A percentile compares a stretch with the other conserved stretches of the same genome.
These are phyloP conservation scores for Balaeniceps rex DNA, from an alignment of 2,113 vertebrate genomes.

Conservation along the genomic window DNA sequence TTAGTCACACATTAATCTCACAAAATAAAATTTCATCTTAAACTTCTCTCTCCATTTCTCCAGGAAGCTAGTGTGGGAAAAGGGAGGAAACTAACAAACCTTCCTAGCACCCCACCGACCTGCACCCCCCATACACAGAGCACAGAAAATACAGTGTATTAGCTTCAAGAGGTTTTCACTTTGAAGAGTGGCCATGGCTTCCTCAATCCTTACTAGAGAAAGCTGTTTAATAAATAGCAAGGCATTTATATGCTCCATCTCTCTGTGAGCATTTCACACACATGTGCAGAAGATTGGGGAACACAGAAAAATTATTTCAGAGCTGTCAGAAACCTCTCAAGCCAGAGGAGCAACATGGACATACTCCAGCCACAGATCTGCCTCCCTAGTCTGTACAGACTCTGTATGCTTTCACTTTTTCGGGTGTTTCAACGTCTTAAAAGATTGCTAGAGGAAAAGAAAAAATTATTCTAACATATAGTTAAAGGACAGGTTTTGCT, in stretches of 20 bases:
- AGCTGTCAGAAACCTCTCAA: neutral
- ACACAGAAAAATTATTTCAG: neutral
- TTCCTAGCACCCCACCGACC: neutral
- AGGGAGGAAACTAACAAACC: neutral
- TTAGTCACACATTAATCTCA: neutral
- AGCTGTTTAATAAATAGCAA: neutral
- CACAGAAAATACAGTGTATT: neutral
- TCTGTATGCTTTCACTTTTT: neutral
- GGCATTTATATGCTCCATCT: neutral
- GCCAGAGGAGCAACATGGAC: neutral
- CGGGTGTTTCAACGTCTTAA: neutral
- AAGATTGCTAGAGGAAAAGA: neutral
- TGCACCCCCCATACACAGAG: neutral
- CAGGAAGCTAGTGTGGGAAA: neutral
- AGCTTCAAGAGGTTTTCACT: neutral
- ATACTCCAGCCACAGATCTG: neutral
- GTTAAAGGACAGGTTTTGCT: neutral
- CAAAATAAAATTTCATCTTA: neutral
- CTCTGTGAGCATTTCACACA: neutral
- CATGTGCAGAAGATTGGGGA: neutral
- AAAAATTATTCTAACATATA: neutral
- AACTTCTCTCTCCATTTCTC: neutral
- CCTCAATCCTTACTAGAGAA: neutral
- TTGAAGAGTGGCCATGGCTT: neutral
- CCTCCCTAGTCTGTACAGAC: accelerated